These are phyloP conservation scores for Ethmia dodecea DNA, from an alignment of 2,888 invertebrate species.

Conservation along the genomic window DNA sequence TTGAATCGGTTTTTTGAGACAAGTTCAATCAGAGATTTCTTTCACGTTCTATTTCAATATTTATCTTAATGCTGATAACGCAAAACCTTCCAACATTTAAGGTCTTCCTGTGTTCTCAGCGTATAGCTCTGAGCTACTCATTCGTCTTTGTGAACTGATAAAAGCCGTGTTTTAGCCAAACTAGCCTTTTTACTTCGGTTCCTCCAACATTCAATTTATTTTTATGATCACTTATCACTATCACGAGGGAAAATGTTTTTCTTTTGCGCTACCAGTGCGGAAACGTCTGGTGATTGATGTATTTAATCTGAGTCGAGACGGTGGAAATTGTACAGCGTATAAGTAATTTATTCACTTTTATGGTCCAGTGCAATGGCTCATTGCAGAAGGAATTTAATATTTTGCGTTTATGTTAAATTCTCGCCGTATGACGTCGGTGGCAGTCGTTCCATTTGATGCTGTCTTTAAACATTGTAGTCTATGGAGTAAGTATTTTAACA, in stretches of 20 bases:
- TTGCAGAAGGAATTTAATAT: conserved; percentile 54
- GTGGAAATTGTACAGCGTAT: conserved; percentile 35
- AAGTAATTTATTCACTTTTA: conserved; percentile 46
- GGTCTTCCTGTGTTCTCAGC: no score
- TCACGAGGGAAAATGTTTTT: conserved; percentile 12
- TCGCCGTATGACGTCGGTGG: background rate
- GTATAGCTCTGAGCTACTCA: conserved; percentile 38
- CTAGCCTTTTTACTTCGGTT: conserved; percentile 32
- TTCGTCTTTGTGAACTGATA: conserved; percentile 44
- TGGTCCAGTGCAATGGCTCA: conserved; percentile 35
- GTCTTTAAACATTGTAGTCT: no score
- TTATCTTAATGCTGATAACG: no score
- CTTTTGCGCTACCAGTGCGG: conserved; percentile 21
- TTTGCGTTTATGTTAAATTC: conserved; percentile 37
- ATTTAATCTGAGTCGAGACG: conserved; percentile 24
- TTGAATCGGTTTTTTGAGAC: no score
- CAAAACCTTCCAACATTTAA: no score
- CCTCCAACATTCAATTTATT: conserved; percentile 34
- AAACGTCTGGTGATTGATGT: conserved; percentile 41
- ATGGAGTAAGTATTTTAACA: no score
- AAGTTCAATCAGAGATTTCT: no score
- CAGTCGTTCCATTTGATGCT: no score
- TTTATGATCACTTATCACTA: conserved; percentile 28
- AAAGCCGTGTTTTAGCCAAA: conserved; percentile 38
- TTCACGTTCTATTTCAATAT: no score